Evolutionary conservation across 2,888 invertebrate genomes (phyloP).

Genomic region (Lamellibrachia satsuma): DNA sequence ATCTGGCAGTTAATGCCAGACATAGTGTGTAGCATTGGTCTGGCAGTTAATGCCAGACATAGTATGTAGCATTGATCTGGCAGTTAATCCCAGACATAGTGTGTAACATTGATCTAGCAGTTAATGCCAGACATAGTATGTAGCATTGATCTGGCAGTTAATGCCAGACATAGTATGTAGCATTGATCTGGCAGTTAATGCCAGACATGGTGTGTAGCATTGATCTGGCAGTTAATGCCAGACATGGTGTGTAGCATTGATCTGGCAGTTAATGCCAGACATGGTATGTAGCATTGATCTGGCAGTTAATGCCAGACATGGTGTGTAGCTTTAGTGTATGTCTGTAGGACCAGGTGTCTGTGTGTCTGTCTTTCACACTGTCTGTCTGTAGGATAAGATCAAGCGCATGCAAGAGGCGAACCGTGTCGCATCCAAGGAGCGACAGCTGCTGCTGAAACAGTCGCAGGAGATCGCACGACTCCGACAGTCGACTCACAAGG

Average conservation of each 20-base stretch:
- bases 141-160: not conserved
- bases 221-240: not conserved
- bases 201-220: no score
- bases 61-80: not conserved
- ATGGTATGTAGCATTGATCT: not conserved
- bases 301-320: not conserved
- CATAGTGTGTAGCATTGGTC: no score
- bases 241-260: no score
- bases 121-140: not conserved
- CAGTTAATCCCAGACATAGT: not conserved
- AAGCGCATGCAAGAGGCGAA: conserved; percentile 67
- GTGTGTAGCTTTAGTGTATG: not conserved
- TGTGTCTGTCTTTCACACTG: not conserved
- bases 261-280: not conserved
- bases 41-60: not conserved
- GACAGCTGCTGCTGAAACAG: conserved; percentile 53
- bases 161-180: no score
- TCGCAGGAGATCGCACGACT: conserved; percentile 56
- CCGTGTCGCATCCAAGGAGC: conserved; percentile 55
- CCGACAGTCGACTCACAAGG: conserved; percentile 43
- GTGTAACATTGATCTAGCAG: not conserved
- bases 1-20: not conserved
- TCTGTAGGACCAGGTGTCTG: not conserved
- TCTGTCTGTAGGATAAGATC: conserved; percentile 71
- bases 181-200: not conserved